Percentiles rank a stretch among this genome's conserved stretches.
These are phyloP conservation scores for Coregonus sp. DNA, from an alignment of 2,797 vertebrate genomes.

Conservation along the genomic window DNA sequence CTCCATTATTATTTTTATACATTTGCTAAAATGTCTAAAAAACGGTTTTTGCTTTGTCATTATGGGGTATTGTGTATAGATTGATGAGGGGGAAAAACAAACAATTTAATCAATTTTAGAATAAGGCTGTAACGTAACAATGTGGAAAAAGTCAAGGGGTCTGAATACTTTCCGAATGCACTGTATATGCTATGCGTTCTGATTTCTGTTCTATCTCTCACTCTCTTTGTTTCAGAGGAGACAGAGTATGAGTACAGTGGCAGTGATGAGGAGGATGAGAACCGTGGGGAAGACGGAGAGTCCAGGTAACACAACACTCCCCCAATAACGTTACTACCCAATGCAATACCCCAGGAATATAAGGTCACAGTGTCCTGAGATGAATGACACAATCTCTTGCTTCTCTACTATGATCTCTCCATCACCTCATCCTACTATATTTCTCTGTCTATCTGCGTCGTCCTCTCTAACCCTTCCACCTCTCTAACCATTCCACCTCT, in stretches of 20 bases:
- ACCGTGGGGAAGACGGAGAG: constrained; percentile 88
- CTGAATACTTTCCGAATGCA: too few relatives aligned
- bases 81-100: too few relatives aligned
- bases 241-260: constrained; percentile 94
- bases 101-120: too few relatives aligned
- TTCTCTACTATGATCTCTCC: background rate
- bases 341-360: too few relatives aligned
- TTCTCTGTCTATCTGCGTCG: background rate
- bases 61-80: too few relatives aligned
- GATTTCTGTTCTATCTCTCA: constrained; percentile 13
- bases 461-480: background rate
- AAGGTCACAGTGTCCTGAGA: background rate
- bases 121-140: too few relatives aligned
- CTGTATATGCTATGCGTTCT: too few relatives aligned
- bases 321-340: too few relatives aligned
- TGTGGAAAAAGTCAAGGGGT: too few relatives aligned
- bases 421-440: background rate
- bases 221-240: constrained; percentile 77
- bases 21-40: too few relatives aligned
- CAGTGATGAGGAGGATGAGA: constrained; percentile 92
- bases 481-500: background rate
- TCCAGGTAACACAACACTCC: constrained; percentile 78
- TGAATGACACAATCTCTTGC: background rate
- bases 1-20: too few relatives aligned
- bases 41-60: too few relatives aligned